Evolutionary conservation across 2,113 vertebrate species (phyloP).

Genomic region (Pomatostomus ruficeps): DNA sequence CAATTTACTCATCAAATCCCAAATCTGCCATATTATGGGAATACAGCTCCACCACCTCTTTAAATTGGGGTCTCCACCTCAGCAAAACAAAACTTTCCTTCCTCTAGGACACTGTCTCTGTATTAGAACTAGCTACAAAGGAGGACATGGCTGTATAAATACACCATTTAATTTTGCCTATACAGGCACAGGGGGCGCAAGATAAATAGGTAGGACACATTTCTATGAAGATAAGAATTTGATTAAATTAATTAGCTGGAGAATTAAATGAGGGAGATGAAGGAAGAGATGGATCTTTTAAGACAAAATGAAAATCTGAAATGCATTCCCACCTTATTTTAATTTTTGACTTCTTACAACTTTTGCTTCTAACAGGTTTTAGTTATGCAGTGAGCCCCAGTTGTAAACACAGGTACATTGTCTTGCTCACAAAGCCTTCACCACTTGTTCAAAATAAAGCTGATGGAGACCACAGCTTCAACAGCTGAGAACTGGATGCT

Average conservation of each 20-base stretch:
- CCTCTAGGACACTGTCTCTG: neutral
- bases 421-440: neutral
- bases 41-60: neutral
- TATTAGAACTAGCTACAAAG: neutral
- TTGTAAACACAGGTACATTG: neutral
- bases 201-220: neutral
- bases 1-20: neutral
- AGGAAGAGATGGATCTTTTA: neutral
- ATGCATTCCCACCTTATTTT: neutral
- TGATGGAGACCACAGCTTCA: neutral
- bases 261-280: neutral
- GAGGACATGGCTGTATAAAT: neutral
- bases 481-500: neutral
- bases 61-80: neutral
- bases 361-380: neutral
- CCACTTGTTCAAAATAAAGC: neutral
- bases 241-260: neutral
- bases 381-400: neutral
- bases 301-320: neutral
- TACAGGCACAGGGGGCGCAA: neutral
- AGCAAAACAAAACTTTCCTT: neutral
- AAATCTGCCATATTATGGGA: neutral
- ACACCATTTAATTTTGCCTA: neutral
- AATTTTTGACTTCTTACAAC: neutral
- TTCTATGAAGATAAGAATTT: neutral